phyloP scores from a whole-genome alignment of 1,140 invertebrate genomes.

The Danaus melanippus region DNA sequence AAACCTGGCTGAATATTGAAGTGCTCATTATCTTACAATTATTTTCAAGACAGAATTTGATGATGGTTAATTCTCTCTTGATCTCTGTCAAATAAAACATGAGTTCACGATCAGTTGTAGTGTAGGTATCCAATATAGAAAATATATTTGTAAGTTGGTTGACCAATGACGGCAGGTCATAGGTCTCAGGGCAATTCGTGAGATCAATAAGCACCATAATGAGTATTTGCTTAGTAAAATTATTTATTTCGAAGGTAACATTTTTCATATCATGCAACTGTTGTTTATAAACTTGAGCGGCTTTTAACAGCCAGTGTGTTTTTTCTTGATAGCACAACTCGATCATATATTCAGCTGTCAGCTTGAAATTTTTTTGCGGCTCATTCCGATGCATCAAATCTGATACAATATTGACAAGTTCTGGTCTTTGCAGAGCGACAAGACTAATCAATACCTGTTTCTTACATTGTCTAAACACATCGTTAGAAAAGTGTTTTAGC shows the following conservation, averaged over 20 bases:
- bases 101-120: constrained; percentile 51
- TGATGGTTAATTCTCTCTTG: constrained; percentile 64
- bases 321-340: constrained; percentile 64
- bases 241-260: constrained; percentile 64
- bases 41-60: constrained; percentile 67
- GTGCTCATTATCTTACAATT: constrained; percentile 64
- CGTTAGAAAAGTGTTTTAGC: constrained; percentile 42
- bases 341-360: constrained; percentile 65
- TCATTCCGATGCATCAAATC: constrained; percentile 54
- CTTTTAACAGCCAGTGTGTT: constrained; percentile 66
- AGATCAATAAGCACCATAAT: constrained; percentile 66
- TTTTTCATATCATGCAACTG: constrained; percentile 60
- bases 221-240: constrained; percentile 64
- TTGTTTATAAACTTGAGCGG: constrained; percentile 58
- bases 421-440: constrained; percentile 44
- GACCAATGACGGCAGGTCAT: constrained; percentile 55
- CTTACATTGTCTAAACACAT: constrained; percentile 46
- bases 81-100: constrained; percentile 67
- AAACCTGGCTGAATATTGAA: constrained; percentile 58
- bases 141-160: constrained; percentile 63
- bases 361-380: constrained; percentile 51
- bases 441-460: constrained; percentile 60
- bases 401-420: constrained; percentile 39
- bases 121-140: constrained; percentile 61
- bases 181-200: constrained; percentile 60